Evolutionary conservation across 1,140 invertebrate species (phyloP).

Genomic region (Augochlora pura): DNA sequence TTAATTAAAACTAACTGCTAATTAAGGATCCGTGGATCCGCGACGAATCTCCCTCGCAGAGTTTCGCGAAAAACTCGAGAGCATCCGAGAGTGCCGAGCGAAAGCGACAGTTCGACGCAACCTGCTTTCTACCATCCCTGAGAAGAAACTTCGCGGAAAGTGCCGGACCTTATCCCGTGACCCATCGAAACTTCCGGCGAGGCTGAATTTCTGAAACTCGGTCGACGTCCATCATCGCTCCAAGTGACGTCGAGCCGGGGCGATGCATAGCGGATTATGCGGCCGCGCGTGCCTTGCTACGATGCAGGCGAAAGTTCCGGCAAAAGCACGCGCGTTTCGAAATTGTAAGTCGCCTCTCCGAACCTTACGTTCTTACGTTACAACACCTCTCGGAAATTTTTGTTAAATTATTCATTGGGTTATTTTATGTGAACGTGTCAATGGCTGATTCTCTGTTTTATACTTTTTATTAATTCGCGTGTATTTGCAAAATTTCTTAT

Average conservation of each 20-base stretch:
- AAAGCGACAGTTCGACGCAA: background rate
- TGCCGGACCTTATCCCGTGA: background rate
- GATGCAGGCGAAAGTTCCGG: background rate
- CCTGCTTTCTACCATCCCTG: no score
- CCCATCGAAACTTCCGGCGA: background rate
- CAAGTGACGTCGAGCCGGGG: background rate
- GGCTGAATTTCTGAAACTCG: background rate
- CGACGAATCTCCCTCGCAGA: background rate
- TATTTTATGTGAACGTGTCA: no score
- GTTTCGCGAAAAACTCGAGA: background rate
- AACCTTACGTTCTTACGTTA: no score
- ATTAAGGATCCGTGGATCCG: background rate
- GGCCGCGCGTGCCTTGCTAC: background rate
- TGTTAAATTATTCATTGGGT: no score
- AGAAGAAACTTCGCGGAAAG: background rate
- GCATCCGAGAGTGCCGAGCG: no score
- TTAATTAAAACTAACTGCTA: conserved; percentile 11
- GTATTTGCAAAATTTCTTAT: no score
- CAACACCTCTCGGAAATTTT: no score
- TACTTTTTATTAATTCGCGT: no score
- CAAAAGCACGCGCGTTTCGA: background rate
- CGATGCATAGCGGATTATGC: background rate
- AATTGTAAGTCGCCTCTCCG: no score
- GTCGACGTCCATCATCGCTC: background rate
- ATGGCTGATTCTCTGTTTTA: no score